Evolutionary conservation across 2,113 vertebrate species (phyloP).

Genomic region (Crotalus viridis): DNA sequence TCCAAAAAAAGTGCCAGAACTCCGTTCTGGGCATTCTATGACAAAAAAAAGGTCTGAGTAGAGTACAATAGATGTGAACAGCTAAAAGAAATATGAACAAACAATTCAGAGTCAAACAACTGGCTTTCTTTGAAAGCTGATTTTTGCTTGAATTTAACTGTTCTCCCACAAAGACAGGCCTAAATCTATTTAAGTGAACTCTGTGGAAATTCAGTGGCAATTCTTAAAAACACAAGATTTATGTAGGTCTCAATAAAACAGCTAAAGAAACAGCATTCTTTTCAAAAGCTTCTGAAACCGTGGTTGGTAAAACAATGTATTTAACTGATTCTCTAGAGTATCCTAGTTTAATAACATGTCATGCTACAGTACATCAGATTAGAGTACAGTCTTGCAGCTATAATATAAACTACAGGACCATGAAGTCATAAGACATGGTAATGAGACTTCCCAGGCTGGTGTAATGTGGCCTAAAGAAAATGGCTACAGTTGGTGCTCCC

Average conservation of each 20-base stretch:
- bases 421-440: constrained; percentile 70
- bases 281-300: constrained; percentile 42
- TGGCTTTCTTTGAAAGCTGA: not conserved
- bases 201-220: constrained; percentile 17
- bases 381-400: constrained; percentile 60
- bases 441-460: constrained; percentile 70
- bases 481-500: constrained; percentile 52
- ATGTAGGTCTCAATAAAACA: constrained; percentile 42
- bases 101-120: not conserved
- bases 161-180: constrained; percentile 17
- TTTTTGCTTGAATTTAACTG: not conserved
- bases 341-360: constrained; percentile 70
- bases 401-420: constrained; percentile 60
- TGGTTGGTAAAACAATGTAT: constrained; percentile 53
- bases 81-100: not conserved
- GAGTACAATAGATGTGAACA: not conserved
- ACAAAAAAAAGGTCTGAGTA: too few relatives aligned
- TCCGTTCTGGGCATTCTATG: too few relatives aligned
- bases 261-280: constrained; percentile 53
- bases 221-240: constrained; percentile 34
- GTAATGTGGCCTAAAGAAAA: constrained; percentile 71
- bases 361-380: constrained; percentile 65
- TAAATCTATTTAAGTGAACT: constrained; percentile 10
- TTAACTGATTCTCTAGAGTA: constrained; percentile 61
- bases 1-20: too few relatives aligned